Percentiles rank a stretch among this genome's conserved stretches.
Evolutionary conservation across 2,888 invertebrate genomes (phyloP).

Genomic region (Netelia melanura): DNA sequence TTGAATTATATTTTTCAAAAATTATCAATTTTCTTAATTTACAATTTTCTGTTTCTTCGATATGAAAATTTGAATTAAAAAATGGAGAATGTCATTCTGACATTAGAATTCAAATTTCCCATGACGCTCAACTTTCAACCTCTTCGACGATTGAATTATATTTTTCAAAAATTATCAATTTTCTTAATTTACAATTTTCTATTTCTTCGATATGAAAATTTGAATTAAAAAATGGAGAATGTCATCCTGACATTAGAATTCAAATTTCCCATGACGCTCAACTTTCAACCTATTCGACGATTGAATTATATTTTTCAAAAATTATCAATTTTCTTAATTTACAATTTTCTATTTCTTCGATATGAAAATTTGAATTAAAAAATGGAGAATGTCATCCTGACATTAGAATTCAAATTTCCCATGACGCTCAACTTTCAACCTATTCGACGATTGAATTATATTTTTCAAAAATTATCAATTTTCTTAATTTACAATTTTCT

Average conservation of each 20-base stretch:
- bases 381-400: background rate
- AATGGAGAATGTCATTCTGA: background rate
- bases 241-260: background rate
- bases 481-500: background rate
- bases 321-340: background rate
- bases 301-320: too few species aligned
- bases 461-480: too few species aligned
- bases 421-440: background rate
- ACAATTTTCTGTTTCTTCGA: background rate
- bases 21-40: background rate
- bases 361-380: background rate
- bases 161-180: too few species aligned
- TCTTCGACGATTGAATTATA: too few species aligned
- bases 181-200: background rate
- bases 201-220: too few species aligned
- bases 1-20: too few species aligned
- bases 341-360: background rate
- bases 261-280: background rate
- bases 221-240: background rate
- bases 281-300: too few species aligned
- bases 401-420: background rate
- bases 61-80: background rate
- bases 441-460: too few species aligned
- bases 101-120: background rate
- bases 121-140: background rate